Base-by-base conservation (phyloP, 2,888 invertebrate species). In the Holacanthella duospinosa region DNA sequence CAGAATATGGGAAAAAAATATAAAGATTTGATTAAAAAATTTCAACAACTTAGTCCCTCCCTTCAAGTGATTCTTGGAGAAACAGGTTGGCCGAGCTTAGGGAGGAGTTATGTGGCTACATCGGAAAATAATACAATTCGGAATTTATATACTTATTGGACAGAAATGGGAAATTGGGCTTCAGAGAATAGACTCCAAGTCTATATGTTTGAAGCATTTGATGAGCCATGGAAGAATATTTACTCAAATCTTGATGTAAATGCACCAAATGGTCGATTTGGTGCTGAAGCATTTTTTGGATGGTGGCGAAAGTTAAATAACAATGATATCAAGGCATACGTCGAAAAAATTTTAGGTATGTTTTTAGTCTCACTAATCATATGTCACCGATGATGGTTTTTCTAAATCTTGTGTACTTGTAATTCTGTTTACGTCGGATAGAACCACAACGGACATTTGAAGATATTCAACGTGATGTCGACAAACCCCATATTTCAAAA, bases 301-400 rank as follows among this genome's bases (percentile, higher is more conserved):
- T 69, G 65, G 65, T 69, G 69, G 69, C 63, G 54, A 28, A 25
- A 66, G n/a, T 44, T n/a, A 16, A 25, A 61, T 9, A 67, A 67
- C 29, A n/a, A 27, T 1, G 25, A 53, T 25, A n/a, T 44, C 0
- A 55, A 12, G 21, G 25, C 26, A 25, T 69, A 66, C 29, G 53
- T 43, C 4, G 68, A 69, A 28, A 69, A 69, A 54, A 63, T 67
- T 19, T 21, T 29, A 3, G 48, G 48, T n/a, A n/a, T n/a, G n/a
- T n/a, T n/a, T n/a, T n/a, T n/a, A n/a, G n/a, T n/a, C n/a, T n/a
- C n/a, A n/a, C n/a, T n/a, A n/a, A n/a, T n/a, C n/a, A n/a, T n/a
- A n/a, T n/a, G n/a, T n/a, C n/a, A n/a, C n/a, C n/a, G n/a, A n/a
- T n/a, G n/a, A n/a, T n/a, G n/a, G n/a, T n/a, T n/a, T n/a, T n/a